Evolutionary conservation across 2,113 vertebrate genomes (phyloP).

Genomic region (Dipodomys stephensi): DNA sequence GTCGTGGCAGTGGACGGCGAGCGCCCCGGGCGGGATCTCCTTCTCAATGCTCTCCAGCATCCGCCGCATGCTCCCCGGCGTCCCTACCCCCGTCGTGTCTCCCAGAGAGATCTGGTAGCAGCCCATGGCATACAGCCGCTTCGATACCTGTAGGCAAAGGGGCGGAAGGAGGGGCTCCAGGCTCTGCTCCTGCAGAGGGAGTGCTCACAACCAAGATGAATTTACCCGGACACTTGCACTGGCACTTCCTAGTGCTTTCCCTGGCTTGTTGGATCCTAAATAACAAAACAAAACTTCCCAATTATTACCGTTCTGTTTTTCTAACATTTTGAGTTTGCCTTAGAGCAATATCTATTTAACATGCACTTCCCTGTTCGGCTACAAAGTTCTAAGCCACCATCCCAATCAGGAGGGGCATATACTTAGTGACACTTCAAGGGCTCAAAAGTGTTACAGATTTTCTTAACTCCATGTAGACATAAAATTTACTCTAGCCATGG

Average conservation of each 20-base stretch:
- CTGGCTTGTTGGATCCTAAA: not conserved
- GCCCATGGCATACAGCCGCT: slow-evolving; percentile 93
- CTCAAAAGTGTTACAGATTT: not conserved
- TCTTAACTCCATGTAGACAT: not conserved
- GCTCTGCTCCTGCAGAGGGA: too few relatives aligned
- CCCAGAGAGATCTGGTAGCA: slow-evolving; percentile 97
- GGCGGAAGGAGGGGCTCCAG: too few relatives aligned
- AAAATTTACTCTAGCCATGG: not conserved
- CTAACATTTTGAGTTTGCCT: not conserved
- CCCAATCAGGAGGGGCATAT: not conserved
- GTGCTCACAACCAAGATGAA: not conserved
- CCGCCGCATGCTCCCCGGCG: slow-evolving; percentile 93
- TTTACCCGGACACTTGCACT: not conserved
- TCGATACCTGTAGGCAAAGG: slow-evolving; percentile 90
- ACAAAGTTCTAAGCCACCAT: not conserved
- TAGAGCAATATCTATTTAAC: not conserved
- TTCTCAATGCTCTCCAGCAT: slow-evolving; percentile 94
- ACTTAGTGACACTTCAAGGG: not conserved
- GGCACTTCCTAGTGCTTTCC: not conserved
- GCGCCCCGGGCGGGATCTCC: slow-evolving; percentile 90
- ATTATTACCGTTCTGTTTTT: not conserved
- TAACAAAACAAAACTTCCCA: not conserved
- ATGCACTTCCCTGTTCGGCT: not conserved
- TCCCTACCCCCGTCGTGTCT: slow-evolving; percentile 95
- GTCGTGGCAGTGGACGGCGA: slow-evolving; percentile 97